Base-by-base conservation (phyloP, 1,140 invertebrate species). In the Cephus cinctus region DNA sequence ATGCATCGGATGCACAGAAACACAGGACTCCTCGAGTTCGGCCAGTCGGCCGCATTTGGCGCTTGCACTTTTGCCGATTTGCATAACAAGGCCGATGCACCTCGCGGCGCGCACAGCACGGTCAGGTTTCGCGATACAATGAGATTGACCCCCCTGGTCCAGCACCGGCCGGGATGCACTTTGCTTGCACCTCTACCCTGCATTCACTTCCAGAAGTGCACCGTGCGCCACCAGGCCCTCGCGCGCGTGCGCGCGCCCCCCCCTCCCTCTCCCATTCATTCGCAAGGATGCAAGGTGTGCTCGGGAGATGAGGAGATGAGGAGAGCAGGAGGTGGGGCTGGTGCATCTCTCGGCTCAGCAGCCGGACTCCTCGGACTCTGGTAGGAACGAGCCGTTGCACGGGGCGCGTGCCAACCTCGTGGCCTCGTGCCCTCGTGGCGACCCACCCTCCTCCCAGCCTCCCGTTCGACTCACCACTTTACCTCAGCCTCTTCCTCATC, bases 341-440 rank as follows among this genome's bases (percentile, higher is more conserved):
- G 32, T 19, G 14, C 21, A 23, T 6, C 15, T 43, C 30, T 19
- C 20, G n/a, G n/a, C n/a, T n/a, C n/a, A n/a, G n/a, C n/a, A n/a
- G n/a, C n/a, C n/a, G n/a, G n/a, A n/a, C n/a, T n/a, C n/a, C n/a
- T n/a, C n/a, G n/a, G n/a, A n/a, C n/a, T n/a, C n/a, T n/a, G n/a
- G n/a, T n/a, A n/a, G 55, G 23, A 50, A 56, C 44, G 56, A 65
- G 63, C 63, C 64, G 62, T 66, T 69, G 67, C 64, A 70, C 56
- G 63, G 61, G 69, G 67, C 70, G 68, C 70, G 70, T 71, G 70
- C 69, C 70, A 56, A 65, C 56, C 67, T 67, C 67, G 67, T 67
- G 67, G 54, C 57, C 55, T 43, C 53, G 53, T 20, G 15, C 39
- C 39, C 39, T 23, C 25, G n/a, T 27, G 6, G 6, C n/a, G n/a